These are phyloP conservation scores for Danio jaintianensis DNA, from an alignment of 2,797 vertebrate species.

Conservation along the genomic window DNA sequence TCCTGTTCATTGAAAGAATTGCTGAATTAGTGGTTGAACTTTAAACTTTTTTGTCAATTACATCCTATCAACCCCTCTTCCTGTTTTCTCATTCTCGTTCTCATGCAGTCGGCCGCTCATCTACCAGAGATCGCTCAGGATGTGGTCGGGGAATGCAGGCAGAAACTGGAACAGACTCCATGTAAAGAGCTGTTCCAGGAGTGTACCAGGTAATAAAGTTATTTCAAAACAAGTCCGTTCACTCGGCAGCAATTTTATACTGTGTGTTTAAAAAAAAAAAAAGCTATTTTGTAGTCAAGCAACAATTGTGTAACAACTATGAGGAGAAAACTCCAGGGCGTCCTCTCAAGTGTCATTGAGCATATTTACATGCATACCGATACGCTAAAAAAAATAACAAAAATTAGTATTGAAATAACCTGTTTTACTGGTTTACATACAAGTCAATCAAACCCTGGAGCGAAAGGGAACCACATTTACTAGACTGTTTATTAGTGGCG, in stretches of 20 bases:
- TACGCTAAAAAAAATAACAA: not conserved
- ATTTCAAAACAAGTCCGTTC: not conserved
- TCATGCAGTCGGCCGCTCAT: constrained; percentile 77
- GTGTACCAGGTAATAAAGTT: constrained; percentile 81
- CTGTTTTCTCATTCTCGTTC: constrained; percentile 32
- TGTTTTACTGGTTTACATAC: not conserved
- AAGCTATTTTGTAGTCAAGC: not conserved
- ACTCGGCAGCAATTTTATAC: not conserved
- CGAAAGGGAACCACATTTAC: too few relatives aligned
- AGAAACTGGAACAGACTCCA: constrained; percentile 83
- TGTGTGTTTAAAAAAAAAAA: not conserved
- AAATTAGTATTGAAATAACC: not conserved
- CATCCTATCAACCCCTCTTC: constrained; percentile 20
- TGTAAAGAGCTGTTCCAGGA: constrained; percentile 89
- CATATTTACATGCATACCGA: not conserved
- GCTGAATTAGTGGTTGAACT: not conserved
- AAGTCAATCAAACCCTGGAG: not conserved
- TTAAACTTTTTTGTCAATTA: constrained; percentile 7
- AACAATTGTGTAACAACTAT: not conserved
- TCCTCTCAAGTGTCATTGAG: not conserved
- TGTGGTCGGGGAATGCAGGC: constrained; percentile 82
- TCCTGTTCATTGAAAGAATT: not conserved
- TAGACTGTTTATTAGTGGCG: too few relatives aligned
- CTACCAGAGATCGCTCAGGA: constrained; percentile 86
- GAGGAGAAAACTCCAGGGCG: not conserved